A percentile compares a stretch with the other conserved stretches of the same genome.
These are phyloP conservation scores for Pristionchus mayeri DNA, from an alignment of 2,888 invertebrate genomes.

Conservation along the genomic window DNA sequence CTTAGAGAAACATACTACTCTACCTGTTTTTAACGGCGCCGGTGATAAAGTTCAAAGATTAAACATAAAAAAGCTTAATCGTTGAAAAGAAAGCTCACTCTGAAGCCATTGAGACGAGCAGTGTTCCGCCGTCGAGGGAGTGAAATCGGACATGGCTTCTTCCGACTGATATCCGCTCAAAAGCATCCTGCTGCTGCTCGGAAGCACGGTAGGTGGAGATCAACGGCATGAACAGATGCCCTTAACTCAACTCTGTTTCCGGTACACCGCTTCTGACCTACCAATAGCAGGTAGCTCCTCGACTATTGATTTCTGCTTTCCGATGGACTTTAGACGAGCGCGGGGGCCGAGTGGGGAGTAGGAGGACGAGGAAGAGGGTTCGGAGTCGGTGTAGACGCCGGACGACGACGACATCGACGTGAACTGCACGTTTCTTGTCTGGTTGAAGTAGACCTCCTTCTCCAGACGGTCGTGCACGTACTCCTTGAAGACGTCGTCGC, in stretches of 20 bases:
- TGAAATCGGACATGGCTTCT: background rate
- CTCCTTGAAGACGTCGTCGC: slow-evolving; percentile 8
- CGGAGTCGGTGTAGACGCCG: slow-evolving; percentile 25
- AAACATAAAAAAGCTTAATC: too few relatives aligned
- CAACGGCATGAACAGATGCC: slow-evolving; percentile 5
- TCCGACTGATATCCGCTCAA: background rate
- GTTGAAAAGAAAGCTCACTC: background rate
- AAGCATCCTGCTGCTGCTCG: background rate
- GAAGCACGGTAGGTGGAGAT: slow-evolving; percentile 13
- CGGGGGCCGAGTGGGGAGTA: background rate
- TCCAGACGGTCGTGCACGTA: background rate
- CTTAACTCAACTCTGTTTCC: background rate
- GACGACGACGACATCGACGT: slow-evolving; percentile 2
- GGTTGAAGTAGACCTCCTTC: slow-evolving; percentile 23
- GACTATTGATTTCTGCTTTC: slow-evolving; percentile 9
- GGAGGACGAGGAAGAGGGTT: background rate
- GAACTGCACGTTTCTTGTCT: background rate
- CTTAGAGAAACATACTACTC: too few relatives aligned
- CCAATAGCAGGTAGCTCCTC: slow-evolving; percentile 22
- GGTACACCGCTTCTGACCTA: background rate
- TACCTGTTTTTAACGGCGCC: too few relatives aligned
- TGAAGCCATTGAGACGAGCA: background rate
- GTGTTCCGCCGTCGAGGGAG: background rate
- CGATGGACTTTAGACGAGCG: background rate
- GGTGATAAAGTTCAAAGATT: too few relatives aligned